A percentile compares a stretch with the other conserved stretches of the same genome.
These are phyloP conservation scores for Lutraria lutraria DNA, from an alignment of 2,888 invertebrate species.

Conservation along the genomic window DNA sequence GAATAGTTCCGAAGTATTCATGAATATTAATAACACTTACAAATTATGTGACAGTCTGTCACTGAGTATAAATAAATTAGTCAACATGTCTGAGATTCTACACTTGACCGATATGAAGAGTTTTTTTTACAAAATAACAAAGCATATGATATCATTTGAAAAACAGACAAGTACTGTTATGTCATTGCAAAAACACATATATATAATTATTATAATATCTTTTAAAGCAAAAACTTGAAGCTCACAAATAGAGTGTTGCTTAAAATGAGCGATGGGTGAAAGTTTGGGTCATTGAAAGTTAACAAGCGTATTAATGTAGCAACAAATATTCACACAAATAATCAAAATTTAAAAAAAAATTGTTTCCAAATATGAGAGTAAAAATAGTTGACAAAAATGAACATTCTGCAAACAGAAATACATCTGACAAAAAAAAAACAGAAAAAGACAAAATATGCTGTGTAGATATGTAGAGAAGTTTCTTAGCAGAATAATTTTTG, in stretches of 20 bases:
- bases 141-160: not conserved
- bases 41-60: no score
- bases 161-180: constrained; percentile 2
- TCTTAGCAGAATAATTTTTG: not conserved
- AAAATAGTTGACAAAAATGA: constrained; percentile 2
- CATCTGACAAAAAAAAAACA: not conserved
- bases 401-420: not conserved
- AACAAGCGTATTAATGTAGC: not conserved
- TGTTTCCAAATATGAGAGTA: not conserved
- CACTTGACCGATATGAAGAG: not conserved
- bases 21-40: no score
- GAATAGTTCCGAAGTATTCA: no score
- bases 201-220: not conserved
- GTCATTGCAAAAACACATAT: not conserved
- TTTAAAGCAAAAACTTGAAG: not conserved
- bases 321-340: constrained; percentile 17
- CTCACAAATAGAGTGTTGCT: not conserved
- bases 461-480: not conserved
- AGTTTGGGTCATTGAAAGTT: not conserved
- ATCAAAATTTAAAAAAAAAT: not conserved
- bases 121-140: not conserved
- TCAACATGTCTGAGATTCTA: not conserved
- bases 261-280: not conserved
- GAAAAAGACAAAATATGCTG: not conserved
- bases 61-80: no score